Evolutionary conservation across 2,113 vertebrate species (phyloP).

Genomic region (Zapus hudsonius): DNA sequence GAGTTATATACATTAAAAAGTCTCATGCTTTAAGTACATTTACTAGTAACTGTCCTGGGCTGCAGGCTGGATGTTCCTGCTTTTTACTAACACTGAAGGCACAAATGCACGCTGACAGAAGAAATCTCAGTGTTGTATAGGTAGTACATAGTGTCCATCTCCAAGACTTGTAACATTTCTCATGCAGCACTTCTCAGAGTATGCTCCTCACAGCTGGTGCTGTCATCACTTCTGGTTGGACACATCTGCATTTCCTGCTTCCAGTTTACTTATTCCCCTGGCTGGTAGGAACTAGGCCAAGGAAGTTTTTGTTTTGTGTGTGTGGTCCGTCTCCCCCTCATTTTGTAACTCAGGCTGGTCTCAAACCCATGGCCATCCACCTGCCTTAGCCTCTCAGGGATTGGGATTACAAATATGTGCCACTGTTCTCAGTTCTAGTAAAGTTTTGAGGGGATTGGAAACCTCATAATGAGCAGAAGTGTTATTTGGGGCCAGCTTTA

Average conservation of each 20-base stretch:
- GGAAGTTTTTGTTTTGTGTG: background rate
- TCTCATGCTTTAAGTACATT: no score
- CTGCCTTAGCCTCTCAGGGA: background rate
- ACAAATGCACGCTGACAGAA: no score
- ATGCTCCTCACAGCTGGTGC: background rate
- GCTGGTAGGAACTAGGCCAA: background rate
- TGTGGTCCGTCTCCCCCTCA: no score
- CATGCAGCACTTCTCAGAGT: accelerated
- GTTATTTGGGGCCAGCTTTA: background rate
- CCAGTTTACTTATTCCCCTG: background rate
- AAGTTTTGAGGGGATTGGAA: background rate
- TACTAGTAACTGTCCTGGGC: no score
- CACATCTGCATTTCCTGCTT: background rate
- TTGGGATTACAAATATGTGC: background rate
- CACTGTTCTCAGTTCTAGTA: background rate
- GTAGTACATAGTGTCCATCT: background rate
- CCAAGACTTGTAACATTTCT: accelerated
- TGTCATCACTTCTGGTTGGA: no score
- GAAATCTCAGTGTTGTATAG: background rate
- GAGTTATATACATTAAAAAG: no score
- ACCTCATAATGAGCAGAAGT: background rate
- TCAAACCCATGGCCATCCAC: background rate
- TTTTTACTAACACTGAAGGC: background rate
- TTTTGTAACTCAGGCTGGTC: background rate
- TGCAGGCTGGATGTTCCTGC: no score